Base-by-base conservation (phyloP, 2,113 vertebrate genomes). In the Sisor rabdophorus region DNA sequence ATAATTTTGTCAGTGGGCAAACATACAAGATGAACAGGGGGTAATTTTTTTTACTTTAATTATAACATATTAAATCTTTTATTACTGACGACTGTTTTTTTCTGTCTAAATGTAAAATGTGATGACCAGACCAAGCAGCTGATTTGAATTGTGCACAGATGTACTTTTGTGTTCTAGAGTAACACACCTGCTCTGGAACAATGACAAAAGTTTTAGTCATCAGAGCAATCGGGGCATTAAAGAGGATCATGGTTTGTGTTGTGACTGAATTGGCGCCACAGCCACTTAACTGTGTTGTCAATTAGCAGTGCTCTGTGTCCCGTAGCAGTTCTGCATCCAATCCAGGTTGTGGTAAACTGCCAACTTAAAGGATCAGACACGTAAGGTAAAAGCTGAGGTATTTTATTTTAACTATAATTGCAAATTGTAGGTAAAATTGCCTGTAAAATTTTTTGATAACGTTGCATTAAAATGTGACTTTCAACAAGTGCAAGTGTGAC, bases 181-280 rank as follows among this genome's bases (percentile, higher is more conserved):
- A 63, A 47, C 44, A 64, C 36, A 50, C 63, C 40, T 74, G 59
- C 76, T 75, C 36, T 52, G n/a, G 53, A 48, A 77, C 74, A 80
- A 73, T 82, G 63, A 58, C 24, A 64, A 71, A 58, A 83, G 60
- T 71, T 58, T 67, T 47, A 55, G 68, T 67, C 65, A 53, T 75
- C 71, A 12, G 22, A 53, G 58, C 50, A n/a, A 60, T 71, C 75
- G 32, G 48, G 15, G 55, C 3, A 48, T 30, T 60, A 71, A 75
- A 78, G 71, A 78, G 76, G 75, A 75, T 80, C 53, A 54, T 75
- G 71, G 60, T 60, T 63, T 83, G 71, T 63, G 55, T 44, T 54
- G 44, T 76, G 56, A 50, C 44, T n/a, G 3, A 28, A 77, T 68
- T 64, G 12, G 36, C 47, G 16, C 15, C 36, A 30, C 11, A 1